Evolutionary conservation across 2,888 invertebrate species (phyloP).

Genomic region (Drosophila borealis): DNA sequence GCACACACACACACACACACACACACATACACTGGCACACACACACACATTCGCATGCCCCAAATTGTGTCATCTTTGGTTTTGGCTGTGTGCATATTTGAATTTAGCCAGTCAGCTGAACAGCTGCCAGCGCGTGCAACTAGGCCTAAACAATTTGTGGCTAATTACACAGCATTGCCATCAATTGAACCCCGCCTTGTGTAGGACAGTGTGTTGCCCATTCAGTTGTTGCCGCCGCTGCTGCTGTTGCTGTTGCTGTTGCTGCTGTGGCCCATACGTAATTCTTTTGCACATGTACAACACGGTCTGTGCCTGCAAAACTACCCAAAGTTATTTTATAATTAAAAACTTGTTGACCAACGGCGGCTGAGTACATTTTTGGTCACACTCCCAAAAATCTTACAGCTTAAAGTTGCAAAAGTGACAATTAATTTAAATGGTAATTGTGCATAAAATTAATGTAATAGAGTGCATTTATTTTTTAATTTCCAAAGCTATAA

Average conservation of each 20-base stretch:
- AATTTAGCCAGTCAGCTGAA: conserved; percentile 56
- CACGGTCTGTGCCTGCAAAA: conserved; percentile 22
- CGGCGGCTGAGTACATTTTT: conserved; percentile 20
- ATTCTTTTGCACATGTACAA: conserved; percentile 49
- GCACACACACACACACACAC: conserved; percentile 25
- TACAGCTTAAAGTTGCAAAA: not conserved
- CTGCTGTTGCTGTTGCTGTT: conserved; percentile 20
- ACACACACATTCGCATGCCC: conserved; percentile 22
- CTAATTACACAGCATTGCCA: conserved; percentile 77
- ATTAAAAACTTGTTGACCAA: conserved; percentile 71
- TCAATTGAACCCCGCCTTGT: conserved; percentile 62
- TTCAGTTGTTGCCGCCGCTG: no score
- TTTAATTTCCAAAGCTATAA: no score
- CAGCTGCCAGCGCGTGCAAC: conserved; percentile 64
- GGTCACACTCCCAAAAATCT: conserved; percentile 9
- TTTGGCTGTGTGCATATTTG: conserved; percentile 72
- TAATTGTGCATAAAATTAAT: no score
- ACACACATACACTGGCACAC: no score
- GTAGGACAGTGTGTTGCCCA: conserved; percentile 6
- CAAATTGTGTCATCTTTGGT: conserved; percentile 81
- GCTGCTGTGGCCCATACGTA: conserved; percentile 39
- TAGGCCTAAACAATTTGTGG: conserved; percentile 81
- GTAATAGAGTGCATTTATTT: no score
- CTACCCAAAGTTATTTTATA: conserved; percentile 76
- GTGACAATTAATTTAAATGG: conserved; percentile 11